Base-by-base conservation (phyloP, 2,113 vertebrate species). In the Calyptommatus sinebrachiatus region DNA sequence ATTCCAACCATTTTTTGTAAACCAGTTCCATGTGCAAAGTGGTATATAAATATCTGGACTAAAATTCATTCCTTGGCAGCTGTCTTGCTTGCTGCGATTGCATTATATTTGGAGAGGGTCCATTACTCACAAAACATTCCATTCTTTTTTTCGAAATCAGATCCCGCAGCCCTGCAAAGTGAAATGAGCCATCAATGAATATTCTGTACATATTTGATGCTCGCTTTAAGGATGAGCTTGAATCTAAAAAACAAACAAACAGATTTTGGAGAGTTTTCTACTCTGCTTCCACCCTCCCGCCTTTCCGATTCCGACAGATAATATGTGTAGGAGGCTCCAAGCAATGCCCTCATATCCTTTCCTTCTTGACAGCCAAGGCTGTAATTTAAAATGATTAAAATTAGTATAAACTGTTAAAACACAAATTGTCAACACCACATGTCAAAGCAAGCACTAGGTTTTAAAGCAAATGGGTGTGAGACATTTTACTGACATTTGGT, bases 391-490 rank as follows among this genome's bases (percentile, higher is more conserved):
- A 80, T n/a, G 66, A 78, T 69, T 70, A 60, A 78, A 78, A 78
- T 80, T 29, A 80, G 65, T 66, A 80, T 80, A 80, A 80, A 80
- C 78, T 80, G 78, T 80, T 73, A 73, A 80, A 80, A 66, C 14
- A 10, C 78, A 80, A 80, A 67, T 80, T 80, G 78, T 80, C 78
- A 80, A 80, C 78, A 80, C 78, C 71, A 80, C 78, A 80, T 73
- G 70, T 80, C 78, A 73, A 73, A 66, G 61, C 18, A 71, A 70
- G n/a, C 29, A 57, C 21, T 73, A 18, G 53, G 41, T 73, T 77
- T 53, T 53, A 73, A 80, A 65, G 50, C 71, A 73, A 18, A 8
- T 1, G 29, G 6, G n/a, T 35, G 46, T 2, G 12, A 48, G 26
- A 29, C 16, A 62, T 28, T 41, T 41, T 41, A 41, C 35, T 41